A percentile compares a stretch with the other conserved stretches of the same genome.
Evolutionary conservation across 1,140 invertebrate genomes (phyloP).

Genomic region (Polypedilum vanderplanki): DNA sequence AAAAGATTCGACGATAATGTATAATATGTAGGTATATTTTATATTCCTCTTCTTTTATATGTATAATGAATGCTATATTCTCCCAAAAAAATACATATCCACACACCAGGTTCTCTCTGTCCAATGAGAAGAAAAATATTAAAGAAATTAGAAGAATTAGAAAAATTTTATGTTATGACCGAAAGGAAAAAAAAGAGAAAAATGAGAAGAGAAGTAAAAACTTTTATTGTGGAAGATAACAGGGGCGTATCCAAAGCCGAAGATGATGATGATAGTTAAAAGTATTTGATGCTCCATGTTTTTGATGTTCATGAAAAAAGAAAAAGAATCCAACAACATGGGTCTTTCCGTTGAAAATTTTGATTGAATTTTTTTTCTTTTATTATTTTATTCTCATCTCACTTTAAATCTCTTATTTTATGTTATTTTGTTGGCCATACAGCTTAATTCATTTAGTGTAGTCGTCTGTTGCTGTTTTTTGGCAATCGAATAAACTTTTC

Average conservation of each 20-base stretch:
- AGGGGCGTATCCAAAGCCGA: not conserved
- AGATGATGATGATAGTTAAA: not conserved
- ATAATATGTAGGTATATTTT: conserved; percentile 24
- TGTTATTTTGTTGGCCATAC: not conserved
- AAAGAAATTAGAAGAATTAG: conserved; percentile 28
- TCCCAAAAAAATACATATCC: not conserved
- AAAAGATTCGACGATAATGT: conserved; percentile 28
- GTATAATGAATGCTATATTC: conserved; percentile 1
- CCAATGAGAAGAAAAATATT: conserved; percentile 5
- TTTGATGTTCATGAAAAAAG: not conserved
- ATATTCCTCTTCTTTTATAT: not conserved
- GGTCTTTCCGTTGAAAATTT: not conserved
- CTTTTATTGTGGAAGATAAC: not conserved
- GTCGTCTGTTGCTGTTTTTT: no score
- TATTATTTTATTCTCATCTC: not conserved
- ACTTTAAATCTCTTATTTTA: no score
- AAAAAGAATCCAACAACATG: not conserved
- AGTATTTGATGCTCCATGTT: conserved; percentile 27
- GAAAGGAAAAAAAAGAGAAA: not conserved
- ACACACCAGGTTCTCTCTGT: not conserved
- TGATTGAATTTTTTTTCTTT: conserved; percentile 9
- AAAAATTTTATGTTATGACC: conserved; percentile 15
- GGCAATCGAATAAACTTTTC: not conserved
- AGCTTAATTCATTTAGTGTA: not conserved
- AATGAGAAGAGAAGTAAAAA: not conserved